Evolutionary conservation across 2,888 invertebrate genomes (phyloP).

Genomic region (Dynastes tityus): DNA sequence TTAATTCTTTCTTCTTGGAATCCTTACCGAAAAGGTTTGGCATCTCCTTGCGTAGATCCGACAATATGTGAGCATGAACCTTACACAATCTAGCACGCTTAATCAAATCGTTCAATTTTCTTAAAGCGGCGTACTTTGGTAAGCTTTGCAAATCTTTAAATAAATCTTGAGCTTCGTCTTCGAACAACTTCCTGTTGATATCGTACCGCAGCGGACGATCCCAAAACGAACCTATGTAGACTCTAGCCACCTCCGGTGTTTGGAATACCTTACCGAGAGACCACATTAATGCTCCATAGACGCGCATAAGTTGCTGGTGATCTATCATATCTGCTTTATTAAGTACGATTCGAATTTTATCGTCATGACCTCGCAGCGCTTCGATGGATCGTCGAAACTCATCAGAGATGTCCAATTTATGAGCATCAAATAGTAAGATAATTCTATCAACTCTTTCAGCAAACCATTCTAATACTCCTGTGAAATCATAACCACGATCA

Average conservation of each 20-base stretch:
- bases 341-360: conserved; percentile 97
- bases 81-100: conserved; percentile 97
- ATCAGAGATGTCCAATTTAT: conserved; percentile 99
- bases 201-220: conserved; percentile 96
- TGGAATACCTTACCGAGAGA: conserved; percentile 97
- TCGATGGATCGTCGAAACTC: conserved; percentile 98
- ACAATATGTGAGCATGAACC: conserved; percentile 98
- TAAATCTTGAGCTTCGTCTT: conserved; percentile 95
- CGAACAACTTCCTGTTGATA: conserved; percentile 92
- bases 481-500: conserved; percentile 96
- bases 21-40: conserved; percentile 97
- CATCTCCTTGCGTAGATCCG: conserved; percentile 95
- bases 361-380: conserved; percentile 94
- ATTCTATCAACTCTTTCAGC: conserved; percentile 98
- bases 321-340: conserved; percentile 99
- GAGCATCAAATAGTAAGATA: conserved; percentile 97
- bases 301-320: conserved; percentile 98
- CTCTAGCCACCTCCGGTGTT: conserved; percentile 98
- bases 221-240: conserved; percentile 99
- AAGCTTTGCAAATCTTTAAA: conserved; percentile 95
- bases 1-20: conserved; percentile 95
- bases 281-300: conserved; percentile 99
- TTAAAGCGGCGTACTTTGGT: conserved; percentile 94
- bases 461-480: conserved; percentile 99
- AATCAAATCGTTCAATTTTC: conserved; percentile 98